Conservation (phyloP, 2,113 vertebrate genomes). For the Trogon surrucura region DNA sequence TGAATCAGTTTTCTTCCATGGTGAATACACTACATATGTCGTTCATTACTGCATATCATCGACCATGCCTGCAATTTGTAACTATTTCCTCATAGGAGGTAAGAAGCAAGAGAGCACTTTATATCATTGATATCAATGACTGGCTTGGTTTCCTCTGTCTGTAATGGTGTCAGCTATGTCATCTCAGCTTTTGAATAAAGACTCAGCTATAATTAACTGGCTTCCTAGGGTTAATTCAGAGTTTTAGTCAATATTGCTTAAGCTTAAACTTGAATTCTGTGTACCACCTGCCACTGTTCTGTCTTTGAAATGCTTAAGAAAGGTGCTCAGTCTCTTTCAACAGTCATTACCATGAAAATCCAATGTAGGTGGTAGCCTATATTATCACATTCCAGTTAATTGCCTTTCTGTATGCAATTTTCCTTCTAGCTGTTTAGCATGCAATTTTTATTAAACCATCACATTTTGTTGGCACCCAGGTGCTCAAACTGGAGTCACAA, state of each 20-base stretch:
- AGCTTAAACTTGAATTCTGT: constrained; percentile 29
- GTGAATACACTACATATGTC: background rate
- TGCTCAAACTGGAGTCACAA: constrained; percentile 4
- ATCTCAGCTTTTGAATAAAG: constrained; percentile 7
- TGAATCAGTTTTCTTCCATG: background rate
- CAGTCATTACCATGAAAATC: background rate
- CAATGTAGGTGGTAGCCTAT: background rate
- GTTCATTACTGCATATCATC: background rate
- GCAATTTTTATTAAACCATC: background rate
- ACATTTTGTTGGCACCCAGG: constrained; percentile 7
- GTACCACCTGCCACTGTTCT: background rate
- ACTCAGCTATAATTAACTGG: constrained; percentile 17
- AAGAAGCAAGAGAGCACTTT: background rate
- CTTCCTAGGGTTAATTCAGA: constrained; percentile 12
- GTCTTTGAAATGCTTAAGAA: background rate
- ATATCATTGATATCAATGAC: background rate
- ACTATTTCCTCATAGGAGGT: background rate
- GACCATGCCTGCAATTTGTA: background rate
- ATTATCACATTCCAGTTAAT: constrained; percentile 18
- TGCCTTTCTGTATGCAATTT: background rate
- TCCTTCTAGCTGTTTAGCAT: background rate
- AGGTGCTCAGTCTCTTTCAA: constrained; percentile 15
- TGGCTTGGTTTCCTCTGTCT: background rate
- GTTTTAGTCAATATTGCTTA: constrained; percentile 41
- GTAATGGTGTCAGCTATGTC: background rate